Evolutionary conservation across 2,888 invertebrate genomes (phyloP).

Genomic region (Petrolisthes cinctipes): DNA sequence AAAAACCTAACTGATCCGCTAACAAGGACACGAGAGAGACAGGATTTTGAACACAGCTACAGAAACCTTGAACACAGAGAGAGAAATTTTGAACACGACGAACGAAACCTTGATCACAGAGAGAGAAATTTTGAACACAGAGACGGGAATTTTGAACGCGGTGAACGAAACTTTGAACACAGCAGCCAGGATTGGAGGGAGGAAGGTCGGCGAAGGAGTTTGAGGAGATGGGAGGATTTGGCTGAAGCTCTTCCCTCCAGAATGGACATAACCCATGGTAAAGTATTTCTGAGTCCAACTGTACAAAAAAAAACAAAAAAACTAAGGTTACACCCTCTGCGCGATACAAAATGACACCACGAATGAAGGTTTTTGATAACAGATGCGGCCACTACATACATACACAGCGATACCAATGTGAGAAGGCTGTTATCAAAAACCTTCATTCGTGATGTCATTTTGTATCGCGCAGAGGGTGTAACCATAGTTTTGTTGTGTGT

Average conservation of each 20-base stretch:
- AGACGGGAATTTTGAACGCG: background rate
- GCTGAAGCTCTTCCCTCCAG: background rate
- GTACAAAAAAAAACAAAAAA: no score
- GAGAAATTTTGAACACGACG: background rate
- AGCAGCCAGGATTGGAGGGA: background rate
- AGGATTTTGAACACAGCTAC: background rate
- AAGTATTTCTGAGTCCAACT: no score
- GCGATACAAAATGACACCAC: no score
- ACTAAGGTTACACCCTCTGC: no score
- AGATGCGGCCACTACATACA: no score
- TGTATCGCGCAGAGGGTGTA: no score
- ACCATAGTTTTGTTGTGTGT: no score
- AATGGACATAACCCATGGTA: background rate
- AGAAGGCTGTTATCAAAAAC: no score
- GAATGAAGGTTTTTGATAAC: no score
- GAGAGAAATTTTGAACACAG: background rate
- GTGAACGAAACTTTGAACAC: background rate
- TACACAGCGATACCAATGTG: no score
- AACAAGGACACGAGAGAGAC: background rate
- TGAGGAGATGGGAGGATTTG: background rate
- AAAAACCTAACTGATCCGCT: background rate
- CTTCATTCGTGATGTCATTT: no score
- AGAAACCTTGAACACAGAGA: background rate
- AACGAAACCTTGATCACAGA: background rate
- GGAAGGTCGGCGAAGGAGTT: background rate